phyloP scores from a whole-genome alignment of 2,888 invertebrate species.

The Herminia tarsipennalis region DNA sequence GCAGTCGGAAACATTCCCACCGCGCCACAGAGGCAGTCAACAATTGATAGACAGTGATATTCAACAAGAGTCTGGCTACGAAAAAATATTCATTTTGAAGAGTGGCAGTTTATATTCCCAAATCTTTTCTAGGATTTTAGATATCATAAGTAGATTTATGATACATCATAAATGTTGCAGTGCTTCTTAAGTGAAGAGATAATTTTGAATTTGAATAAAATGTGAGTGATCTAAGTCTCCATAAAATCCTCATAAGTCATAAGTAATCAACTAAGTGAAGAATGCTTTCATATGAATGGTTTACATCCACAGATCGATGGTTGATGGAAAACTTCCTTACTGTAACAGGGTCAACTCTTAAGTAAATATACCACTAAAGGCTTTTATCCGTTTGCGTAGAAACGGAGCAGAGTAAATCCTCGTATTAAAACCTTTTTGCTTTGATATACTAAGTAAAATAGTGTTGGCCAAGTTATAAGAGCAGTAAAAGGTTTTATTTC shows the following conservation, averaged over 20 bases:
- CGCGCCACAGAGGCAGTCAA: too few relatives aligned
- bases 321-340: not conserved
- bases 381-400: not conserved
- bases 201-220: too few relatives aligned
- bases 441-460: not conserved
- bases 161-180: too few relatives aligned
- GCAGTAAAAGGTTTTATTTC: not conserved
- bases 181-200: too few relatives aligned
- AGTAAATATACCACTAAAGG: not conserved
- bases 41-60: too few relatives aligned
- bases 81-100: too few relatives aligned
- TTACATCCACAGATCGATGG: not conserved
- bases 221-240: too few relatives aligned
- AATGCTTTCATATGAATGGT: not conserved
- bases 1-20: too few relatives aligned
- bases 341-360: constrained; percentile 1
- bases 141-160: too few relatives aligned
- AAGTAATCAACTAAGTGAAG: not conserved
- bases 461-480: not conserved
- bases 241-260: not conserved
- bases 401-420: not conserved
- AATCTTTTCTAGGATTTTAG: too few relatives aligned
- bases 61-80: too few relatives aligned
- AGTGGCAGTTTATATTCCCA: too few relatives aligned
- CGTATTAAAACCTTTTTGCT: not conserved